Percentiles rank a stretch among this genome's conserved stretches.
Evolutionary conservation across 2,888 invertebrate genomes (phyloP).

Genomic region (Hydrotaea cyrtoneurina): DNA sequence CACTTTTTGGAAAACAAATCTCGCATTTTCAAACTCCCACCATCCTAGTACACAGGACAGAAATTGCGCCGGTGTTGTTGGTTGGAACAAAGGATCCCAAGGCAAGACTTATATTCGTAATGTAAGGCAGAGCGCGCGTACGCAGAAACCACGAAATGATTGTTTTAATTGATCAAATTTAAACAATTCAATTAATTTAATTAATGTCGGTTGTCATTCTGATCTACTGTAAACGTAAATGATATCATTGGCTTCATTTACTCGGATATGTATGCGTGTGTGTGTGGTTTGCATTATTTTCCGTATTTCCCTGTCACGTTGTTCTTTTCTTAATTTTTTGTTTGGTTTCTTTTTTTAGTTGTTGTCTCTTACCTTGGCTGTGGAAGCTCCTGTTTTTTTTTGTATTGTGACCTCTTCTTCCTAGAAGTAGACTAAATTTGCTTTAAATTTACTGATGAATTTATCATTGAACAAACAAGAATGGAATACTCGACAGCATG

Average conservation of each 20-base stretch:
- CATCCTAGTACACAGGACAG: too few species aligned
- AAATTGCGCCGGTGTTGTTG: too few species aligned
- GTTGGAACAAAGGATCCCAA: neutral
- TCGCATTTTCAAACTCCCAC: too few species aligned
- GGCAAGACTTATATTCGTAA: neutral
- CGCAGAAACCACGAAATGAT: neutral
- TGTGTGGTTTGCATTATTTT: neutral
- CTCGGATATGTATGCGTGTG: too few species aligned
- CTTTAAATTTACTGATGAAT: conserved; percentile 9
- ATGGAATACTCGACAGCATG: too few species aligned
- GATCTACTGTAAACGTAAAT: conserved; percentile 18
- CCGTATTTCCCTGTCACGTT: neutral
- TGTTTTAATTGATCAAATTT: conserved; percentile 27
- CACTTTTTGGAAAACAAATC: too few species aligned
- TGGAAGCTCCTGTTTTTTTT: too few species aligned
- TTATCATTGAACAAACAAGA: neutral
- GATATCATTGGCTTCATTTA: conserved; percentile 3
- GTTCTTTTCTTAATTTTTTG: neutral
- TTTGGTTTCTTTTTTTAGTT: neutral
- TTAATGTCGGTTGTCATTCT: conserved; percentile 27
- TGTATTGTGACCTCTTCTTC: too few species aligned
- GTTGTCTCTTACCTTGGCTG: too few species aligned
- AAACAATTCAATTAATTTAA: conserved; percentile 32
- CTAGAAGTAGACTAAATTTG: neutral
- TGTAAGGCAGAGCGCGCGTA: neutral